Percentiles rank a stretch among this genome's conserved stretches.
Conservation (phyloP, 1,140 invertebrate genomes). For the Idris sp. region DNA sequence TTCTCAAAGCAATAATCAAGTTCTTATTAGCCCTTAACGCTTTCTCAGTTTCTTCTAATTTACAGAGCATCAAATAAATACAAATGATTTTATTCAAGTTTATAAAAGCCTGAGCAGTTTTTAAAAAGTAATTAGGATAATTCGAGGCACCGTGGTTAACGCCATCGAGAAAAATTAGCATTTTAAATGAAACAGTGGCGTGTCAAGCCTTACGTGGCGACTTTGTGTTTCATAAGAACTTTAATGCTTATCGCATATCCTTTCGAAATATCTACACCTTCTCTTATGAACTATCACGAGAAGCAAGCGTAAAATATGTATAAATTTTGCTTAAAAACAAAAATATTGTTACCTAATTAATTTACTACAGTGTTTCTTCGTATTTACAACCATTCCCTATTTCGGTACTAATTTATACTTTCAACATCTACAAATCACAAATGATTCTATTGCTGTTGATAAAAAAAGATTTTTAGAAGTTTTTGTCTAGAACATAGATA, state of each 20-base stretch:
- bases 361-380: too few species aligned
- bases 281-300: slow-evolving; percentile 64
- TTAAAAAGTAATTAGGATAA: slow-evolving; percentile 76
- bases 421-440: too few species aligned
- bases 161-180: slow-evolving; percentile 76
- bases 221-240: slow-evolving; percentile 76
- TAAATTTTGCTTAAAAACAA: slow-evolving; percentile 49
- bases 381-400: too few species aligned
- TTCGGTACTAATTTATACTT: too few species aligned
- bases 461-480: too few species aligned
- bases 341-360: slow-evolving; percentile 40
- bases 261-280: slow-evolving; percentile 67
- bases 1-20: too few species aligned
- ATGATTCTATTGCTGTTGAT: too few species aligned
- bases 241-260: slow-evolving; percentile 76
- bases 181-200: slow-evolving; percentile 79
- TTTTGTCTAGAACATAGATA: slow-evolving; percentile 31
- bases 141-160: slow-evolving; percentile 76
- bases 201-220: slow-evolving; percentile 68
- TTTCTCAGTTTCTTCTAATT: slow-evolving; percentile 14
- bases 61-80: slow-evolving; percentile 27
- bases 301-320: slow-evolving; percentile 58
- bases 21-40: too few species aligned
- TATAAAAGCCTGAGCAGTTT: slow-evolving; percentile 65
- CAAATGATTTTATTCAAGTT: slow-evolving; percentile 33